These are phyloP conservation scores for Aulostomus chinensis DNA, from an alignment of 2,797 vertebrate genomes.

Conservation along the genomic window DNA sequence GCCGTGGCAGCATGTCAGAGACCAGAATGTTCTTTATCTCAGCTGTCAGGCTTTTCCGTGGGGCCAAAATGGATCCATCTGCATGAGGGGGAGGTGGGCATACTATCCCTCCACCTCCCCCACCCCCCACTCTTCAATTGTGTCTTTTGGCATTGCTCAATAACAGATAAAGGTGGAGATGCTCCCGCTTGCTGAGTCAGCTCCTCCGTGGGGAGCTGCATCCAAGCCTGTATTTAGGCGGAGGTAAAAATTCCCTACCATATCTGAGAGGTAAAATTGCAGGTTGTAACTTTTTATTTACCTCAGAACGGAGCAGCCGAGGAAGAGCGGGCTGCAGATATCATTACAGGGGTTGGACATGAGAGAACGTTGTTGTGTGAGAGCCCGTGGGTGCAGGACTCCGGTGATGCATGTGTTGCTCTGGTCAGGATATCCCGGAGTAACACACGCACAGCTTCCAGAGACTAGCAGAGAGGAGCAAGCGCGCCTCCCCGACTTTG, in stretches of 20 bases:
- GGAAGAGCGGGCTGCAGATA: too few species aligned
- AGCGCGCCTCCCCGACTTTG: background rate
- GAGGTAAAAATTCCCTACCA: slow-evolving; percentile 18
- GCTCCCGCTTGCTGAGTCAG: slow-evolving; percentile 20
- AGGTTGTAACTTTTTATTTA: too few species aligned
- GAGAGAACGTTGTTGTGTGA: too few species aligned
- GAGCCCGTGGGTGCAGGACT: too few species aligned
- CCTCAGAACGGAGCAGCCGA: too few species aligned
- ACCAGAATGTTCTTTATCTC: slow-evolving; percentile 76
- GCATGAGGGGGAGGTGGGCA: background rate
- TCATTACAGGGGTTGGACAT: too few species aligned
- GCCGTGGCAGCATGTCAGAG: slow-evolving; percentile 61
- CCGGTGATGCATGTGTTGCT: too few species aligned
- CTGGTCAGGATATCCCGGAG: too few species aligned
- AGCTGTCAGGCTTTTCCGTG: slow-evolving; percentile 53
- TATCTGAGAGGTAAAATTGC: background rate
- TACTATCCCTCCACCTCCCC: background rate
- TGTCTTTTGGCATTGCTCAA: slow-evolving; percentile 8
- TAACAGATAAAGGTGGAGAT: slow-evolving; percentile 6
- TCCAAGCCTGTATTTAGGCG: slow-evolving; percentile 27
- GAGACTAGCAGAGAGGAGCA: slow-evolving; percentile 12
- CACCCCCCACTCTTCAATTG: slow-evolving; percentile 27
- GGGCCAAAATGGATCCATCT: slow-evolving; percentile 50
- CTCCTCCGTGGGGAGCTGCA: slow-evolving; percentile 10
- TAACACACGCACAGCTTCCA: slow-evolving; percentile 1